Evolutionary conservation across 2,113 vertebrate species (phyloP).

Genomic region (Macaca fascicularis): T2T-MFA8v1.1 NC_088376.1:3341001-3341500

Average conservation of each 20-base stretch:
- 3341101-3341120: no score
- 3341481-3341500: neutral
- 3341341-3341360: neutral
- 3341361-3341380: neutral
- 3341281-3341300: neutral
- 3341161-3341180: neutral
- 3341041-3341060: no score
- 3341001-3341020: no score
- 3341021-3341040: no score
- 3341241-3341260: neutral
- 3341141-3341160: no score
- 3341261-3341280: neutral
- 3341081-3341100: no score
- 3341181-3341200: neutral
- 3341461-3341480: neutral
- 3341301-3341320: constrained; percentile 1
- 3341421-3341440: neutral
- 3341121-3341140: no score
- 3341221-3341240: neutral
- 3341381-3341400: neutral
- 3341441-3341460: neutral
- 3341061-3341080: no score
- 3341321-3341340: neutral
- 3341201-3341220: neutral
- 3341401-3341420: constrained; percentile 23